Evolutionary conservation across 2,797 vertebrate species (phyloP), one percentile per base, ranked within the genome.

Genomic region (Sternotherus odoratus): DNA sequence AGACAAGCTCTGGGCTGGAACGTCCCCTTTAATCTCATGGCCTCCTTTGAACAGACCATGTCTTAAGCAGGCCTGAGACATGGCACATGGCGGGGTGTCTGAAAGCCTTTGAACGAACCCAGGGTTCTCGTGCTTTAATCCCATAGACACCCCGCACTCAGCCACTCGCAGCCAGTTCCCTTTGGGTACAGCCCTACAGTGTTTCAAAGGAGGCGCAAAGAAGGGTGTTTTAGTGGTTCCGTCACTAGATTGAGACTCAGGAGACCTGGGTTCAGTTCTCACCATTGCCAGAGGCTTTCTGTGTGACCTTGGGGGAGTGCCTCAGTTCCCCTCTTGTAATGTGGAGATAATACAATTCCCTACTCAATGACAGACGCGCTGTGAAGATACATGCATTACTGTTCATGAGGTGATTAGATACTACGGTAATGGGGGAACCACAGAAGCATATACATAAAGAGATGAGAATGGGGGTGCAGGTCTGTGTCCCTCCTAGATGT

Each of bases 21-120:
- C 93, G 92, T 97, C 96, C 88, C 83, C 89, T 95, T 95, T 81
- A 80, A 95, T 97, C 86, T 96, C 87, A n/a, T 33, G 83, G 17
- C 93, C 57, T 53, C 36, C 0, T 54, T 84, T 93, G 93, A 94
- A 23, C 90, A 74, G 94, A 84, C 90, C 66, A 39, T 36, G 36
- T 39, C 21, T 24, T 36, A 10, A 69, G 66, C 36, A 39, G 36
- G 66, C 21, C 93, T 19, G 63, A 0, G 1, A 63, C 72, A 30
- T 63, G 85, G 87, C 91, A 57, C 43, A 54, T 85, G 0, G 0
- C n/a, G 51, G 84, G 46, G 12, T 9, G 19, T 83, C 87, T 81
- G 1, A 87, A 80, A 94, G 66, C 39, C 86, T 93, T 30, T 46
- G 80, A 74, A 63, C 7, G 92, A 95, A 82, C 66, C 90, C 94